phyloP scores from a whole-genome alignment of 2,888 invertebrate species.

The Drosophila acutilabella region DNA sequence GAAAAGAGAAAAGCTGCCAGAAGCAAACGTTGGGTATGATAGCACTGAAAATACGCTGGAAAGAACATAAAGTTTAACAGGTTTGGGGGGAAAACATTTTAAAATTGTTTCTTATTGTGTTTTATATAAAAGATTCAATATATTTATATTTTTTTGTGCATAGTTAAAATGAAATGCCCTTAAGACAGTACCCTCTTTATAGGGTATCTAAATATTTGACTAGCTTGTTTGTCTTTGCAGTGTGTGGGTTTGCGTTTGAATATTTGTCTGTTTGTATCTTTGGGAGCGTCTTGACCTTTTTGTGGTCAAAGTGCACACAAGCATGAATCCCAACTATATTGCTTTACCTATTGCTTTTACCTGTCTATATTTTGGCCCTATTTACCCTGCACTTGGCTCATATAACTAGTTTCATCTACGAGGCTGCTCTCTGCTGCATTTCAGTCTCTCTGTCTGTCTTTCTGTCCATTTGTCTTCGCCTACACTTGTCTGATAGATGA shows the following conservation, averaged over 20 bases:
- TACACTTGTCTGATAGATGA: constrained; percentile 70
- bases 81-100: too few species aligned
- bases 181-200: not conserved
- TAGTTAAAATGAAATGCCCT: not conserved
- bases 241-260: constrained; percentile 9
- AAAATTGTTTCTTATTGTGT: too few species aligned
- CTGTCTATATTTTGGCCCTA: constrained; percentile 24
- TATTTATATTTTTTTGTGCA: not conserved
- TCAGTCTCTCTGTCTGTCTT: constrained; percentile 4
- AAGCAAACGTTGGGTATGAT: not conserved
- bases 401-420: constrained; percentile 63
- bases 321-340: constrained; percentile 64
- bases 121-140: too few species aligned
- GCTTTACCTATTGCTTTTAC: constrained; percentile 24
- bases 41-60: constrained; percentile 28
- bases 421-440: constrained; percentile 40
- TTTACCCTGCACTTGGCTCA: constrained; percentile 65
- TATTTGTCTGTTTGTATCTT: constrained; percentile 44
- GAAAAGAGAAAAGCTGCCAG: constrained; percentile 44
- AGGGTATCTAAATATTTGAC: constrained; percentile 51
- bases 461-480: constrained; percentile 33
- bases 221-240: constrained; percentile 18
- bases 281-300: constrained; percentile 72
- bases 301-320: constrained; percentile 79
- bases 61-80: too few species aligned